Conservation (phyloP, 1,140 invertebrate species). For the Solenopsis fugax region DNA sequence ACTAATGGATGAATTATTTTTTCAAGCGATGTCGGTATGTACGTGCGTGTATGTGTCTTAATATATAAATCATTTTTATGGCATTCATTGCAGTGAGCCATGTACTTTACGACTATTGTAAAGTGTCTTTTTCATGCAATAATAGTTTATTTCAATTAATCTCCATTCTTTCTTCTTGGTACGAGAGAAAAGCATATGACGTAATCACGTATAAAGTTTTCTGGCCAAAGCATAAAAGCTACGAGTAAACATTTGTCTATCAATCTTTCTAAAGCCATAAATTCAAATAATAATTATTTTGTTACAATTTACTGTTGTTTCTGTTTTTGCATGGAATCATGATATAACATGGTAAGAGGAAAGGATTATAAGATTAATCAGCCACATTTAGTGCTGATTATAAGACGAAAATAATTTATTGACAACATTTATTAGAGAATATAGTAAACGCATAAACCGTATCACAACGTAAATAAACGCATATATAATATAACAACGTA, state of each 20-base stretch:
- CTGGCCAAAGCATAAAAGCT: not conserved
- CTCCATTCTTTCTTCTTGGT: not conserved
- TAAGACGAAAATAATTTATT: slow-evolving; percentile 44
- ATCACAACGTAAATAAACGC: slow-evolving; percentile 40
- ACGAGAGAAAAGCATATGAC: not conserved
- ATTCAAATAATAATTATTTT: not conserved
- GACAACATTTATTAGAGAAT: slow-evolving; percentile 74
- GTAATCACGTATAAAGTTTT: not conserved
- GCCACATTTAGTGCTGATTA: not conserved
- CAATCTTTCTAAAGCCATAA: not conserved
- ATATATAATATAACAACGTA: slow-evolving; percentile 43
- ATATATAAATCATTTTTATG: slow-evolving; percentile 37
- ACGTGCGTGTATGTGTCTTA: not conserved
- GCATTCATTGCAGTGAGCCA: not conserved
- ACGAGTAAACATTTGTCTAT: not conserved
- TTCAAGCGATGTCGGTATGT: not conserved
- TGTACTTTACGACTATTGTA: not conserved
- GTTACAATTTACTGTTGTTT: not conserved
- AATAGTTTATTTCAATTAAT: not conserved
- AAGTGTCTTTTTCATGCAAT: not conserved
- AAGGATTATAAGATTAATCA: slow-evolving; percentile 17
- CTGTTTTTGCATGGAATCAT: not conserved
- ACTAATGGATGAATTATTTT: not conserved
- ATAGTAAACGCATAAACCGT: slow-evolving; percentile 65
- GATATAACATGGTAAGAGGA: slow-evolving; percentile 10